Conservation (phyloP, 2,113 vertebrate genomes). For the Pteropus alecto region DNA sequence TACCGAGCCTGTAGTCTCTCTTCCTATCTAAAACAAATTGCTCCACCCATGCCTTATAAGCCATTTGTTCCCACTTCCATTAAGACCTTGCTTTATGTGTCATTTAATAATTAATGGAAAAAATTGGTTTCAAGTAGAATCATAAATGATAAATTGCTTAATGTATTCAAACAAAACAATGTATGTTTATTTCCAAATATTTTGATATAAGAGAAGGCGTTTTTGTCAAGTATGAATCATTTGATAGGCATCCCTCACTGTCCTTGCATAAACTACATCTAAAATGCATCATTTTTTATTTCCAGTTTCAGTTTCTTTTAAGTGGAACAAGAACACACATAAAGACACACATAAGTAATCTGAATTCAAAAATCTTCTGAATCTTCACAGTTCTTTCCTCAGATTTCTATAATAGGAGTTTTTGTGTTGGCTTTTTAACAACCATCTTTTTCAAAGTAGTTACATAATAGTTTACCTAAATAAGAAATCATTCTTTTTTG, state of each 20-base stretch:
- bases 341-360: neutral
- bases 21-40: neutral
- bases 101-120: neutral
- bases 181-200: neutral
- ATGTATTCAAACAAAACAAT: neutral
- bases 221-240: neutral
- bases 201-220: neutral
- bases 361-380: conserved; percentile 1
- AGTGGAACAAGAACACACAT: neutral
- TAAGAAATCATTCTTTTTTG: neutral
- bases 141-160: neutral
- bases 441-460: neutral
- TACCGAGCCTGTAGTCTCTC: neutral
- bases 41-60: neutral
- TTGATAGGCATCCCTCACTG: neutral
- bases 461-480: neutral
- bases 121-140: neutral
- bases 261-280: neutral
- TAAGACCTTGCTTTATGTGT: neutral
- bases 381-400: neutral
- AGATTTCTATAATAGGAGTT: neutral
- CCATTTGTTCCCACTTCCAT: neutral
- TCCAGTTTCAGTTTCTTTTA: neutral
- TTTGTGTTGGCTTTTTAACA: neutral
- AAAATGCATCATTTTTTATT: neutral